phyloP scores from a whole-genome alignment of 2,797 vertebrate species.

The Lacerta viridis region DNA sequence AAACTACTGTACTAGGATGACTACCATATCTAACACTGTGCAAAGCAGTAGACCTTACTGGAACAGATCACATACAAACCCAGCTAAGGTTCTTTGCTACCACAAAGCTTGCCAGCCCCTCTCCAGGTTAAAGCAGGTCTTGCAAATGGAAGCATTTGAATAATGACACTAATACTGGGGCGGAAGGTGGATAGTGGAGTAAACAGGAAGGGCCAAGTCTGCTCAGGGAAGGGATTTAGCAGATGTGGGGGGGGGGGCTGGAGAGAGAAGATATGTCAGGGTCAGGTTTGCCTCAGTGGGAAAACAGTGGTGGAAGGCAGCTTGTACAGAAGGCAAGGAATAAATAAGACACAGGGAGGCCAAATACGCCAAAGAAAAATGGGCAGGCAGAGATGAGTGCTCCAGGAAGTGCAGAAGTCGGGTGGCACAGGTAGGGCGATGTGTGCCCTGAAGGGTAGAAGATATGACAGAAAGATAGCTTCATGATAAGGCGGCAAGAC shows the following conservation, averaged over 20 bases:
- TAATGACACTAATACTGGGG: conserved; percentile 9
- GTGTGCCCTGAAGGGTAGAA: conserved; percentile 18
- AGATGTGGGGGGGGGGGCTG: not conserved
- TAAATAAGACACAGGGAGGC: not conserved
- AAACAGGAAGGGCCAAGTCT: conserved; percentile 45
- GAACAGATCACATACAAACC: not conserved
- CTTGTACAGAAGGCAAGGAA: not conserved
- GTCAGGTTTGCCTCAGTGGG: conserved; percentile 3
- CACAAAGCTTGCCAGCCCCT: not conserved
- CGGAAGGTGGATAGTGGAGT: conserved; percentile 33
- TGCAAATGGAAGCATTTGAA: not conserved
- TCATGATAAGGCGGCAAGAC: not conserved
- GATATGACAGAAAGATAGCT: conserved; percentile 1
- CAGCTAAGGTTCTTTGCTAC: not conserved
- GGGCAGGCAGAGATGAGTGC: not conserved
- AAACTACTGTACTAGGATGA: not conserved
- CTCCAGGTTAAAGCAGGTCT: conserved; percentile 17
- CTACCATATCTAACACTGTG: not conserved
- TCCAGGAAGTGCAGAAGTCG: not conserved
- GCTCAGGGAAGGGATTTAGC: conserved; percentile 38
- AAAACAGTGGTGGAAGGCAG: conserved; percentile 1
- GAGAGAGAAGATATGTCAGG: not conserved
- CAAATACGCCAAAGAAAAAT: not conserved
- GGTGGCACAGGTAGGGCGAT: conserved; percentile 6
- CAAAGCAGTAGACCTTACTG: not conserved